These are phyloP conservation scores for Azemiops feae DNA, from an alignment of 2,113 vertebrate genomes.

Conservation along the genomic window DNA sequence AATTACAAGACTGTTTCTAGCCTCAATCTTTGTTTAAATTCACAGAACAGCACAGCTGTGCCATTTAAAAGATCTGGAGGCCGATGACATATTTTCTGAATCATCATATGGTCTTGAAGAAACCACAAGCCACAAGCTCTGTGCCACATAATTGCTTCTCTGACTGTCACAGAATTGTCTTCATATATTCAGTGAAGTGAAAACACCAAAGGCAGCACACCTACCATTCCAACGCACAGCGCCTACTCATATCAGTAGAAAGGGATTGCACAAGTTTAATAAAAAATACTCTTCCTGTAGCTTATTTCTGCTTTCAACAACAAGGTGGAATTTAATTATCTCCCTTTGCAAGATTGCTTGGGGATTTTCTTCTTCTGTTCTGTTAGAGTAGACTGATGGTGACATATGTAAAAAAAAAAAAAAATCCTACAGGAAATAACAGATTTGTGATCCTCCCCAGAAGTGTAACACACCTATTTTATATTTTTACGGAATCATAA, in stretches of 20 bases:
- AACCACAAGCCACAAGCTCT: neutral
- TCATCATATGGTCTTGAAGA: neutral
- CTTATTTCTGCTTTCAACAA: neutral
- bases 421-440: neutral
- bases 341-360: neutral
- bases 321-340: neutral
- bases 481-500: neutral
- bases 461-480: neutral
- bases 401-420: neutral
- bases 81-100: neutral
- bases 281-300: neutral
- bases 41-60: neutral
- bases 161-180: neutral
- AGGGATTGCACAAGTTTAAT: neutral
- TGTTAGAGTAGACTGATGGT: neutral
- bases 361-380: neutral
- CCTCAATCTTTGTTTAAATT: neutral
- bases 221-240: neutral
- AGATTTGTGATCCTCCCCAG: neutral
- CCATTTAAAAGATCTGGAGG: neutral
- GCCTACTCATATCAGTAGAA: neutral
- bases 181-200: neutral
- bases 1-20: neutral
- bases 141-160: neutral
- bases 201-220: neutral